Evolutionary conservation across 2,888 invertebrate genomes (phyloP).

Genomic region (Alcis repandata): DNA sequence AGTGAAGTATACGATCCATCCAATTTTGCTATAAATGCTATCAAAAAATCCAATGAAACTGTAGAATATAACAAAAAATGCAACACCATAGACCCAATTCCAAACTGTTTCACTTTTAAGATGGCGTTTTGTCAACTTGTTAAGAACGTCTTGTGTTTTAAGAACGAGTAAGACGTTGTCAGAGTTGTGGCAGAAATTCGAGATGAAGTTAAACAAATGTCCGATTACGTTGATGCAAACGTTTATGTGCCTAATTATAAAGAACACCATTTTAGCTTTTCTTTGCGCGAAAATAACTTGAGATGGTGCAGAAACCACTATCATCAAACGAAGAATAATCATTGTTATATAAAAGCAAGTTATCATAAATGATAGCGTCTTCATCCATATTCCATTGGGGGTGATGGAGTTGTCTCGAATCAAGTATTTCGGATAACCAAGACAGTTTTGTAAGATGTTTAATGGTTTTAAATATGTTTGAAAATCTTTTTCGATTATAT

Average conservation of each 20-base stretch:
- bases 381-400: conserved; percentile 1
- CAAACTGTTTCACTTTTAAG: conserved; percentile 7
- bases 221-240: conserved; percentile 1
- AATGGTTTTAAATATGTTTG: conserved; percentile 24
- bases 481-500: conserved; percentile 18
- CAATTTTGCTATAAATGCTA: not conserved
- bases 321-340: not conserved
- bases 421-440: conserved; percentile 19
- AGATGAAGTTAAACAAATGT: conserved; percentile 6
- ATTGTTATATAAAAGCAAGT: conserved; percentile 12
- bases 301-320: no score
- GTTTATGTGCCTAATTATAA: not conserved
- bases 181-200: not conserved
- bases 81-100: conserved; percentile 11
- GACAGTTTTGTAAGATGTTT: conserved; percentile 16
- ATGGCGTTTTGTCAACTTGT: not conserved
- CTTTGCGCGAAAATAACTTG: not conserved
- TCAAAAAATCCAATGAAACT: not conserved
- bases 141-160: conserved; percentile 16
- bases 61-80: not conserved
- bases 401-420: conserved; percentile 32
- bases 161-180: conserved; percentile 20
- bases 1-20: not conserved
- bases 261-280: not conserved
- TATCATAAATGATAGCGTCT: conserved; percentile 6